Conservation (phyloP, 2,797 vertebrate genomes). For the Periophthalmus magnuspinnatus region DNA sequence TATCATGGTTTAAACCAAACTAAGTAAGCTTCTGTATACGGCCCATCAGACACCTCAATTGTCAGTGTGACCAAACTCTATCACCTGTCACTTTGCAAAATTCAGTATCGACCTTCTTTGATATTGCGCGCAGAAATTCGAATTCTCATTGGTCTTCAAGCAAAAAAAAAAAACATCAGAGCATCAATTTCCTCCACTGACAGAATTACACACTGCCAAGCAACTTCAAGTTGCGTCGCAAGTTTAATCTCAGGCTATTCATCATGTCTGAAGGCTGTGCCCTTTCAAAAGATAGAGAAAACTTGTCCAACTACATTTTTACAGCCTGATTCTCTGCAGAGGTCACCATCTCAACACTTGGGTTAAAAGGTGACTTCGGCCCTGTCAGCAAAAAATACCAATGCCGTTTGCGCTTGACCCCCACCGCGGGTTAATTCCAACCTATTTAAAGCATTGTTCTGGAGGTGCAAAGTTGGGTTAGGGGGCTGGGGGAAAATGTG, state of each 20-base stretch:
- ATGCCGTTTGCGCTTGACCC: conserved; percentile 48
- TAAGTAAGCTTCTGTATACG: conserved; percentile 9
- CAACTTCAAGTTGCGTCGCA: conserved; percentile 33
- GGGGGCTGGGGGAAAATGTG: conserved; percentile 25
- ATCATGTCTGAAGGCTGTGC: conserved; percentile 49
- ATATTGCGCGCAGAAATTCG: conserved; percentile 19
- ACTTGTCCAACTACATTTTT: conserved; percentile 31
- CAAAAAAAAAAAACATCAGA: conserved; percentile 18
- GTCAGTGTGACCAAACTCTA: conserved; percentile 5
- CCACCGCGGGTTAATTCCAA: conserved; percentile 50
- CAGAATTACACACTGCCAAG: conserved; percentile 25
- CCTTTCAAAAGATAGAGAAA: conserved; percentile 47
- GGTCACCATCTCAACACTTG: conserved; percentile 29
- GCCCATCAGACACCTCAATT: background rate
- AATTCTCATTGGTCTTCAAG: conserved; percentile 10
- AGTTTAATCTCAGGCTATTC: conserved; percentile 43
- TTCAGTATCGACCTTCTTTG: conserved; percentile 1
- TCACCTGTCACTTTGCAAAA: conserved; percentile 27
- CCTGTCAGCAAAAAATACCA: conserved; percentile 41
- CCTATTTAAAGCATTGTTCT: conserved; percentile 53
- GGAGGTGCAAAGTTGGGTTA: conserved; percentile 27
- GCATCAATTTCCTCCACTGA: conserved; percentile 24
- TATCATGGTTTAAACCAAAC: conserved; percentile 4
- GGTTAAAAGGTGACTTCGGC: conserved; percentile 43
- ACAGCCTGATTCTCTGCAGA: conserved; percentile 18